phyloP scores from a whole-genome alignment of 2,797 vertebrate species.

The Ctenosaura bakeri region DNA sequence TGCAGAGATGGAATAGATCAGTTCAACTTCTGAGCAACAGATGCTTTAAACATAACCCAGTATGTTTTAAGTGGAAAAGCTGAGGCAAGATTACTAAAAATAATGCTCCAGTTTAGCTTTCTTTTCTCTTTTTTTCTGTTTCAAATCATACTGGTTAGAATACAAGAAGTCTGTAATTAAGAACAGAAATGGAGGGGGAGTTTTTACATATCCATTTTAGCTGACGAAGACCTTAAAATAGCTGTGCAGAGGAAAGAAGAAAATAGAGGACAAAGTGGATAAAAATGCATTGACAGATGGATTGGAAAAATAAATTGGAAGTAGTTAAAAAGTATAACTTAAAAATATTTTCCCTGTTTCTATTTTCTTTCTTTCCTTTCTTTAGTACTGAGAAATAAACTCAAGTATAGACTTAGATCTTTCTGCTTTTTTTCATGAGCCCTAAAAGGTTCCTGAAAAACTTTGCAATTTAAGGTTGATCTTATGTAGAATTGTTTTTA shows the following conservation, averaged over 20 bases:
- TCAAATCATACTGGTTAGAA: constrained; percentile 5
- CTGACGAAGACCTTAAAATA: constrained; percentile 15
- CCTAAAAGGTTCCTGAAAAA: background rate
- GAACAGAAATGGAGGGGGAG: background rate
- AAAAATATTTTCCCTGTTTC: background rate
- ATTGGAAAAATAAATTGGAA: background rate
- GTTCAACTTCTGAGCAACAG: background rate
- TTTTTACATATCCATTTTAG: background rate
- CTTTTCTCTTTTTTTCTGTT: background rate
- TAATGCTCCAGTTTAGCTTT: constrained; percentile 6
- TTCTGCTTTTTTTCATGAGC: background rate
- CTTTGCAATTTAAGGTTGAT: background rate
- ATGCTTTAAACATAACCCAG: background rate
- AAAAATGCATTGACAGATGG: constrained; percentile 14
- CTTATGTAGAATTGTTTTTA: background rate
- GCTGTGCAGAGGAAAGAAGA: background rate
- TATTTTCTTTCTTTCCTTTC: background rate
- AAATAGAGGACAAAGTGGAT: background rate
- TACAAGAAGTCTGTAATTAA: constrained; percentile 20
- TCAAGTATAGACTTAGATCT: background rate
- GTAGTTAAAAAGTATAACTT: background rate
- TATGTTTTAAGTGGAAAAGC: constrained; percentile 10
- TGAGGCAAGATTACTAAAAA: background rate
- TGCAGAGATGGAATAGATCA: background rate
- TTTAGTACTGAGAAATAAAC: background rate